These are phyloP conservation scores for Anhinga rufa DNA, from an alignment of 2,113 vertebrate species.

Conservation along the genomic window DNA sequence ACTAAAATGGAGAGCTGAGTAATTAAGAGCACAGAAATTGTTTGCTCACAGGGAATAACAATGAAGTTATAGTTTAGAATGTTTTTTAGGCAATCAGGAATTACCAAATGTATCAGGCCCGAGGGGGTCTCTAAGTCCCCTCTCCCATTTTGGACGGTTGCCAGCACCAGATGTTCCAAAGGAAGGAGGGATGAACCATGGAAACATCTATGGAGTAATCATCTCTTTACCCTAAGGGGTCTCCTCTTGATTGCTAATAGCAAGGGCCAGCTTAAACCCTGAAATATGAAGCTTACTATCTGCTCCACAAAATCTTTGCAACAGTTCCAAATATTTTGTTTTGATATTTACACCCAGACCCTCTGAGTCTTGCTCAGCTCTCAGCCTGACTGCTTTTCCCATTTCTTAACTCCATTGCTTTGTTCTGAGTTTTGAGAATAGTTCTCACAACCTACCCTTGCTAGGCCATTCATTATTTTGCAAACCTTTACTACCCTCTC, in stretches of 20 bases:
- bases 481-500: not conserved
- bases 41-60: constrained; percentile 27
- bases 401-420: not conserved
- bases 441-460: not conserved
- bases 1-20: not conserved
- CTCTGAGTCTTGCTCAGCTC: not conserved
- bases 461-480: not conserved
- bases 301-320: not conserved
- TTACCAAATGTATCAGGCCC: not conserved
- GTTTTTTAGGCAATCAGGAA: not conserved
- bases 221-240: constrained; percentile 15
- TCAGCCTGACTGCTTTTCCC: not conserved
- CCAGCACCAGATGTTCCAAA: constrained; percentile 39
- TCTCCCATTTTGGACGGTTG: constrained; percentile 19
- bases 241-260: constrained; percentile 12
- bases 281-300: not conserved
- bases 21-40: not conserved
- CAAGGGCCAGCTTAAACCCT: not conserved
- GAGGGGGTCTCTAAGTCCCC: not conserved
- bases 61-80: not conserved
- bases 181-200: not conserved
- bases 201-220: constrained; percentile 9
- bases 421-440: not conserved
- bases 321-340: not conserved
- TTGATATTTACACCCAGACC: not conserved